A percentile compares a stretch with the other conserved stretches of the same genome.
Evolutionary conservation across 2,888 invertebrate genomes (phyloP).

Genomic region (Artemia sinica): DNA sequence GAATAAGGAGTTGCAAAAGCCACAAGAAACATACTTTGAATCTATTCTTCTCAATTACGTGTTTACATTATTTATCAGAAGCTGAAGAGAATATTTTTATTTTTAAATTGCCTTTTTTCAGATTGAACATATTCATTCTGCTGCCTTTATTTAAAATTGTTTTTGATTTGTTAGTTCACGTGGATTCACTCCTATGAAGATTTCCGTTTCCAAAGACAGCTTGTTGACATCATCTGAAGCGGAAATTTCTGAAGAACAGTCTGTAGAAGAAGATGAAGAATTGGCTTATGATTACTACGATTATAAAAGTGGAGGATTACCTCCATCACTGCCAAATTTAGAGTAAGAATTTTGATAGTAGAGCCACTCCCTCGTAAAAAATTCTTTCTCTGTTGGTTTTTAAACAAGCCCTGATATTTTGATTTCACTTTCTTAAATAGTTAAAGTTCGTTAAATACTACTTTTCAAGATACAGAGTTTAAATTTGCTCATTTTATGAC

Average conservation of each 20-base stretch:
- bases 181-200: no score
- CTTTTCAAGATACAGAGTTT: background rate
- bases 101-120: no score
- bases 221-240: no score
- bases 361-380: background rate
- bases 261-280: slow-evolving; percentile 15
- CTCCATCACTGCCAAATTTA: slow-evolving; percentile 54
- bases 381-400: background rate
- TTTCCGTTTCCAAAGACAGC: no score
- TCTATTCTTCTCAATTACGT: no score
- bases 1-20: no score
- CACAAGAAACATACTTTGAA: no score
- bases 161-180: no score
- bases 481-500: background rate
- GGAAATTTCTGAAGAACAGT: background rate
- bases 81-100: no score
- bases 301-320: slow-evolving; percentile 50
- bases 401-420: background rate
- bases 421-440: background rate
- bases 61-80: no score
- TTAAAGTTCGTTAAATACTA: background rate
- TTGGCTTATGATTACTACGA: slow-evolving; percentile 45
- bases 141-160: no score
- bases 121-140: no score
- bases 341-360: slow-evolving; percentile 18